phyloP scores from a whole-genome alignment of 2,797 vertebrate species.

The Acipenser transmontanus region DNA sequence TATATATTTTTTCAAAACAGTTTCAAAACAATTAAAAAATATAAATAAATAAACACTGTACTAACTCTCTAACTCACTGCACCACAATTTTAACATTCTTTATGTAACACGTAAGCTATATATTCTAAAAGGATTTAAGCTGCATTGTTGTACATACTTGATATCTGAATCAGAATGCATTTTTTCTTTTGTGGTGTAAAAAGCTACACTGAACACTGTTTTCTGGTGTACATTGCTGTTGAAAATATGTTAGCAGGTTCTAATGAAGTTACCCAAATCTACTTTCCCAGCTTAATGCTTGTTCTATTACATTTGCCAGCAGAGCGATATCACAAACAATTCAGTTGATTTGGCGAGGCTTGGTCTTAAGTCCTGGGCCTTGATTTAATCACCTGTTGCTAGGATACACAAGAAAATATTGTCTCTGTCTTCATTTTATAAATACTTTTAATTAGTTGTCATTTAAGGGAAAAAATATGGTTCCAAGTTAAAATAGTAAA shows the following conservation, averaged over 20 bases:
- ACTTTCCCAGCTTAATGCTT: constrained; percentile 65
- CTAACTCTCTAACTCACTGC: too few species aligned
- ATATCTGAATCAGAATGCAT: too few species aligned
- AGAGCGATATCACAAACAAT: constrained; percentile 60
- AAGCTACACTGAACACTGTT: too few species aligned
- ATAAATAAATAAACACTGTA: too few species aligned
- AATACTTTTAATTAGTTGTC: constrained; percentile 39
- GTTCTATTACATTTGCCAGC: constrained; percentile 69
- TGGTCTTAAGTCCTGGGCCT: constrained; percentile 59
- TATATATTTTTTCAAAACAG: too few species aligned
- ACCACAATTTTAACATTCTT: too few species aligned
- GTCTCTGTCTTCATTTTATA: constrained; percentile 58
- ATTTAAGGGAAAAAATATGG: constrained; percentile 29
- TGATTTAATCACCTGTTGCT: constrained; percentile 72
- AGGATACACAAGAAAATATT: constrained; percentile 71
- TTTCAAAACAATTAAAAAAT: too few species aligned
- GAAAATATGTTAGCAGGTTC: constrained; percentile 9
- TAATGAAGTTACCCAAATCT: constrained; percentile 64
- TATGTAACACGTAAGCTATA: too few species aligned
- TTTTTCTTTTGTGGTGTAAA: too few species aligned
- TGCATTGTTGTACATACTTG: too few species aligned
- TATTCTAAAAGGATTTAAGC: too few species aligned
- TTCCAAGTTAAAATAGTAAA: constrained; percentile 22
- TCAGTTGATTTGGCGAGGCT: constrained; percentile 52
- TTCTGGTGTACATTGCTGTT: too few species aligned